Conservation (phyloP, 2,113 vertebrate genomes). For the Sinosuthora webbiana region DNA sequence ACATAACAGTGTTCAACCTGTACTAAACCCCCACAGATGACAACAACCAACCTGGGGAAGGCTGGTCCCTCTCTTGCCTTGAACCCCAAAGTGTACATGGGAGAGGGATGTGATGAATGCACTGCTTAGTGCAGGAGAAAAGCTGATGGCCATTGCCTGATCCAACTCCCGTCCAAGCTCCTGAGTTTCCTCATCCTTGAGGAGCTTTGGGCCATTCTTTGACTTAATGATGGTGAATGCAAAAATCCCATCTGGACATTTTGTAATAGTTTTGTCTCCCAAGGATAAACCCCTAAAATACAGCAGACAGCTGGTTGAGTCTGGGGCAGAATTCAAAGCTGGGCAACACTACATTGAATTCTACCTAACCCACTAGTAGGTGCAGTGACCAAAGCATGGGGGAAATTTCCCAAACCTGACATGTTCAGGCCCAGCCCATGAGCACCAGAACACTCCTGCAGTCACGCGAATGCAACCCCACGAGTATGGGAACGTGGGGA, state of each 20-base stretch:
- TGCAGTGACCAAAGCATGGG: neutral
- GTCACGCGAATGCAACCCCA: neutral
- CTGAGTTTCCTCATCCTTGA: neutral
- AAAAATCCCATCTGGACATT: neutral
- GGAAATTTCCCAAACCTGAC: neutral
- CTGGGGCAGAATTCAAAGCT: neutral
- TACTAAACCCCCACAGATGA: neutral
- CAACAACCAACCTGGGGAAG: slow-evolving; percentile 8
- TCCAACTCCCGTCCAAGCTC: neutral
- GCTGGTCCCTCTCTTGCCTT: neutral
- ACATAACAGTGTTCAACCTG: neutral
- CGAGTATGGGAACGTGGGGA: neutral
- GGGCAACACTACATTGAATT: neutral
- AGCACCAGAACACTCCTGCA: neutral
- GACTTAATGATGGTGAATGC: neutral
- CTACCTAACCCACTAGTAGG: neutral
- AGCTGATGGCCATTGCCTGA: neutral
- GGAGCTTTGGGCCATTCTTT: neutral
- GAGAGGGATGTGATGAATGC: neutral
- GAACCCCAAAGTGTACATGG: accelerated
- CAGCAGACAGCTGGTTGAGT: neutral
- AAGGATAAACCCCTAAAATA: neutral
- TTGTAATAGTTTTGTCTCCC: neutral
- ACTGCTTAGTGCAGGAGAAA: neutral
- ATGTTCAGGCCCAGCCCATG: neutral